Evolutionary conservation across 2,888 invertebrate genomes (phyloP), one percentile per base, ranked within the genome.

Genomic region (Podabrus alpinus): DNA sequence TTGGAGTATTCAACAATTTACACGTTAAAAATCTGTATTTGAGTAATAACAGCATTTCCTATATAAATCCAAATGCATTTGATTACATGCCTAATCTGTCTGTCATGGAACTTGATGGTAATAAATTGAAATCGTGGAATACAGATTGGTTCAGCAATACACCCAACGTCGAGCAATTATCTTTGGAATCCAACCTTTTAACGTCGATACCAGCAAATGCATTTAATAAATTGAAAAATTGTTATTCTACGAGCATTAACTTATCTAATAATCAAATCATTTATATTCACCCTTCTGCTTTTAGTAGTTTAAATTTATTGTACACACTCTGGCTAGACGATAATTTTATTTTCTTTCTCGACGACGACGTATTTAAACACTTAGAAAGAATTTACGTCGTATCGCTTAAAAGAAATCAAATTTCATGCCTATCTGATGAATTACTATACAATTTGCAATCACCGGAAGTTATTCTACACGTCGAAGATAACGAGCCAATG

Each of bases 91-190:
- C 84, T 0, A 81, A 81, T 67, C 79, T 87, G 69, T 71, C 76
- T 5, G 79, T 81, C 60, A 76, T 87, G 19, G 83, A 84, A 68
- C 76, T 86, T 19, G 86, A 86, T 72, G 74, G 80, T 24, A 87
- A 87, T 76, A 80, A 78, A 69, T 74, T 87, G 7, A 74, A 81
- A 9, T 71, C 45, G 11, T 86, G 85, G 86, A 83, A 85, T 69
- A 71, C 77, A 10, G 80, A 84, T n/a, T 87, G 87, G 86, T 86
- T 86, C 73, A 79, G 77, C 45, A 81, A 84, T 71, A 82, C 82
- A 16, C 86, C 86, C 1, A 81, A 79, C 24, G 76, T 87, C 5
- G 80, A 79, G 3, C 78, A 81, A 11, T 24, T 86, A 21, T 84
- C 81, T 16, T 79, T 86, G 60, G 82, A 84, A 74, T 81, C 83